Evolutionary conservation across 2,113 vertebrate genomes (phyloP), one percentile per base, ranked within the genome.

Genomic region (Alligator sinensis): DNA sequence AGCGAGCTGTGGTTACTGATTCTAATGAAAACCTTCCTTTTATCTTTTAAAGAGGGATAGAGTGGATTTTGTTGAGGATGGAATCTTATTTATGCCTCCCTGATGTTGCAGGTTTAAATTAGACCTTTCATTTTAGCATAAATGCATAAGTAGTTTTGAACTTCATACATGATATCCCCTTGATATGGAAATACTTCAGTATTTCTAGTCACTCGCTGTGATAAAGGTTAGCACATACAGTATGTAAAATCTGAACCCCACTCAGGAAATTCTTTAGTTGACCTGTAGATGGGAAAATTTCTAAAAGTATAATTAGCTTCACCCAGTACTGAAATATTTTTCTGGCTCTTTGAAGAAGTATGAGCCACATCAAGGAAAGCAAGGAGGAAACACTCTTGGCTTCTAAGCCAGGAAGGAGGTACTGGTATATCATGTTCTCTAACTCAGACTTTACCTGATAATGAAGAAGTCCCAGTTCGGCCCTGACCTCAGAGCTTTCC

Each of bases 241-340:
- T 89, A 90, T 95, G 91, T 81, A 91, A 96, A 95, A 95, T 83
- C 11, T 90, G 82, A 95, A 95, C 84, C 76, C 62, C 82, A 94
- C 82, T 94, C 60, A 94, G 95, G 91, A 90, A 96, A 93, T 91
- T 91, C 78, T 89, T 92, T 80, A 95, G 96, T 96, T 96, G 86
- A 96, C 96, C 96, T 96, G 94, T 60, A 97, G 66, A 97, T 93
- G 58, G 88, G 86, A 92, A 64, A 96, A 84, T 77, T 96, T 95
- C 95, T 96, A 79, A 95, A 95, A 95, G 91, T 92, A 93, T 94
- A 96, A 97, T 96, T 97, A 97, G 88, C 63, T 93, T 96, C 82
- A 5, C 82, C 86, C 86, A 84, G 77, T 97, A 87, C 80, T 25
- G 94, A 78, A 80, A 34, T 85, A 93, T 92, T 66, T 38, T 83